phyloP scores from a whole-genome alignment of 2,888 invertebrate genomes.

The Ligdia adustata region DNA sequence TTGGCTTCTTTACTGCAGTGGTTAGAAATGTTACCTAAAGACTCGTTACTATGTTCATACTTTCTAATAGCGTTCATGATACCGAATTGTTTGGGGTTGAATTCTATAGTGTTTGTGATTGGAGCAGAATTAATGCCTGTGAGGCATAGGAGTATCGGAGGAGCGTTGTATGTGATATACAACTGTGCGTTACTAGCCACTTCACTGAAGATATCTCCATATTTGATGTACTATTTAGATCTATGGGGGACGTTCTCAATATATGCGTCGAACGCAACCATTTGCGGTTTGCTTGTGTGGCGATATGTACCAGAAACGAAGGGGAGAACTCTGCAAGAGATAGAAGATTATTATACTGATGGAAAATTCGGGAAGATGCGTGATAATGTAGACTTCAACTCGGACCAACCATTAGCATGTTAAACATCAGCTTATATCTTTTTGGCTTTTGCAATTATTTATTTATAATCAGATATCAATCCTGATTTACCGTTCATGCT shows the following conservation, averaged over 20 bases:
- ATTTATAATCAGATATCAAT: too few species aligned
- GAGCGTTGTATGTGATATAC: constrained; percentile 29
- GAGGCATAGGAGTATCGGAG: constrained; percentile 34
- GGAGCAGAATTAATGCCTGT: constrained; percentile 38
- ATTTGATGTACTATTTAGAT: constrained; percentile 28
- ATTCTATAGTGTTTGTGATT: constrained; percentile 22
- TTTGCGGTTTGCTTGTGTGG: constrained; percentile 29
- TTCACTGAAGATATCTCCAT: constrained; percentile 32
- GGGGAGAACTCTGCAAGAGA: constrained; percentile 28
- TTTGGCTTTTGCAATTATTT: too few species aligned
- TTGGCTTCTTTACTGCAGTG: constrained; percentile 21
- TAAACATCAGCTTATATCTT: too few species aligned
- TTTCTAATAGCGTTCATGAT: constrained; percentile 26
- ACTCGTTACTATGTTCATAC: constrained; percentile 28
- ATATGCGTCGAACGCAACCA: constrained; percentile 20
- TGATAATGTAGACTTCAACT: background rate
- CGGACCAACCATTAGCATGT: constrained; percentile 2
- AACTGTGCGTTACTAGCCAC: constrained; percentile 25
- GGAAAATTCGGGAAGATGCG: constrained; percentile 17
- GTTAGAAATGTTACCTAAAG: constrained; percentile 20
- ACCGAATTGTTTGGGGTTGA: constrained; percentile 25
- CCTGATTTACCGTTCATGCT: too few species aligned
- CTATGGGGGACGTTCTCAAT: constrained; percentile 34
- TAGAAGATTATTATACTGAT: constrained; percentile 32
- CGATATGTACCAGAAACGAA: constrained; percentile 35